A percentile compares a stretch with the other conserved stretches of the same genome.
phyloP scores from a whole-genome alignment of 2,888 invertebrate genomes.

The Coenonympha glycerion region DNA sequence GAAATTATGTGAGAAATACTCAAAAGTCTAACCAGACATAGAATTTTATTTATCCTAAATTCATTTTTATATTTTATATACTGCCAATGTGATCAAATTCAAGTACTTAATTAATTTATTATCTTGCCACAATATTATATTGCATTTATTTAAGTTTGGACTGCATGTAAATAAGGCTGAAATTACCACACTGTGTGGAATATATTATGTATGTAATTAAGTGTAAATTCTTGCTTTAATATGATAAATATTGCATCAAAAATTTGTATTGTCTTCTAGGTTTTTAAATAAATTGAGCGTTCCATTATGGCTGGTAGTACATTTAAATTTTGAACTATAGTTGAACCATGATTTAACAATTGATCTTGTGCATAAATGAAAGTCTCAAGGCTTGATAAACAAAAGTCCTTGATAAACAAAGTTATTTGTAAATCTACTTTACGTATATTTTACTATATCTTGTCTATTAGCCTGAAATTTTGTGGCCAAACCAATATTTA shows the following conservation, averaged over 20 bases:
- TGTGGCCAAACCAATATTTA: background rate
- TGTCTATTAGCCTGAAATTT: background rate
- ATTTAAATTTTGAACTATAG: constrained; percentile 15
- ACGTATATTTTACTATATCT: background rate
- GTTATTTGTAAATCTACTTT: background rate
- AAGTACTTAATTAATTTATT: constrained; percentile 57
- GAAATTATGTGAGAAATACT: constrained; percentile 24
- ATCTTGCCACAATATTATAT: constrained; percentile 45
- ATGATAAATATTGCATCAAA: constrained; percentile 22
- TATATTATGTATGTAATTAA: constrained; percentile 37
- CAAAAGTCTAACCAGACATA: constrained; percentile 25
- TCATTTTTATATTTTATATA: constrained; percentile 25
- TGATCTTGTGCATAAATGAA: constrained; percentile 13
- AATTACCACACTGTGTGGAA: constrained; percentile 29
- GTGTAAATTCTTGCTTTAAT: constrained; percentile 44
- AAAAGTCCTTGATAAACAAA: background rate
- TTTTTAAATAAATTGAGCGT: constrained; percentile 18
- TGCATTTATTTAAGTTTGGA: constrained; percentile 40
- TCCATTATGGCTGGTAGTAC: constrained; percentile 27
- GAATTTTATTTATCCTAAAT: constrained; percentile 25
- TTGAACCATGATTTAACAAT: constrained; percentile 3
- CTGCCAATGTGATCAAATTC: constrained; percentile 48
- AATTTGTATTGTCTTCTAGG: constrained; percentile 18
- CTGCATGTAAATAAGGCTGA: constrained; percentile 63
- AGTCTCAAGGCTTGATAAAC: background rate